A percentile compares a stretch with the other conserved stretches of the same genome.
Conservation (phyloP, 2,888 invertebrate species). For the Galerucella calmariensis region DNA sequence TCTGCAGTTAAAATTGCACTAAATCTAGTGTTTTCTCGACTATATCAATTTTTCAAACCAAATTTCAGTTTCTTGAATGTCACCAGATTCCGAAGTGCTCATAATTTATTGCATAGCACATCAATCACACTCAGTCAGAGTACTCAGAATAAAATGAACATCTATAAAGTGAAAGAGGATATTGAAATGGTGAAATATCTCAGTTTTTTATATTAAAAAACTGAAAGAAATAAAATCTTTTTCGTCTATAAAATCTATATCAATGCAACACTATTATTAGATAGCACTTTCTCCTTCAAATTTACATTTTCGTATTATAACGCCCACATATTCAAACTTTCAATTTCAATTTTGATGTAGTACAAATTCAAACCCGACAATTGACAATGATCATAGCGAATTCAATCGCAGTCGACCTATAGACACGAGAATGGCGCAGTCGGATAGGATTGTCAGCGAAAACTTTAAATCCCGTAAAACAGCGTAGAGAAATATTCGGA, state of each 20-base stretch:
- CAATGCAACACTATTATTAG: no score
- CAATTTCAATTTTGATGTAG: background rate
- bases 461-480: conserved; percentile 28
- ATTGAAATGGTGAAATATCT: conserved; percentile 48
- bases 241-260: no score
- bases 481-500: conserved; percentile 25
- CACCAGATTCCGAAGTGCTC: background rate
- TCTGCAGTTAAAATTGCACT: no score
- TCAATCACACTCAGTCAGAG: conserved; percentile 38
- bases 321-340: no score
- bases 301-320: no score
- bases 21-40: background rate
- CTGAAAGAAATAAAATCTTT: no score
- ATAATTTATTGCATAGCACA: conserved; percentile 20
- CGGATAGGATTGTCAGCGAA: conserved; percentile 20
- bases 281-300: no score
- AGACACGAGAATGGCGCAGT: conserved; percentile 20
- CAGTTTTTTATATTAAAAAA: conserved; percentile 1
- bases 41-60: background rate
- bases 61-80: background rate
- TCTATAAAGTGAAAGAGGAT: conserved; percentile 37
- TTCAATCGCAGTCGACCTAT: conserved; percentile 20
- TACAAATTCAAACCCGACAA: conserved; percentile 21
- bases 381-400: conserved; percentile 29
- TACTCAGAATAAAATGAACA: conserved; percentile 26